Percentiles rank a stretch among this genome's conserved stretches.
These are phyloP conservation scores for Cataglyphis albicans DNA, from an alignment of 2,888 invertebrate genomes.

Conservation along the genomic window DNA sequence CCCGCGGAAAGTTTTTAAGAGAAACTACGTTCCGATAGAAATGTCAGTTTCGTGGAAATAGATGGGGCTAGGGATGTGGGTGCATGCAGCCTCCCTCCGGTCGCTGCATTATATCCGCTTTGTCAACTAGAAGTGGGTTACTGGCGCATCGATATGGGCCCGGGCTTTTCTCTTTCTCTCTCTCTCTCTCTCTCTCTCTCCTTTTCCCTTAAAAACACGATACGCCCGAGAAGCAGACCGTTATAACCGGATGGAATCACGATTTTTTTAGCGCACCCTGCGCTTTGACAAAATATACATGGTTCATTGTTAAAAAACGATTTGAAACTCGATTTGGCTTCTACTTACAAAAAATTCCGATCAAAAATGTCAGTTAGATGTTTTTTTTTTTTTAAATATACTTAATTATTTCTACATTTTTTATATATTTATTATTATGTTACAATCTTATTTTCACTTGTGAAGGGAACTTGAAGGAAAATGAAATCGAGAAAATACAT, in stretches of 20 bases:
- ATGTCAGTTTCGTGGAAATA: conserved; percentile 73
- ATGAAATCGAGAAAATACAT: neutral
- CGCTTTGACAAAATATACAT: neutral
- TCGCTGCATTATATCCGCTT: conserved; percentile 73
- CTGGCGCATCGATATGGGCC: conserved; percentile 66
- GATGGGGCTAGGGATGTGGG: conserved; percentile 64
- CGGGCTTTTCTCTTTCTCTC: conserved; percentile 15
- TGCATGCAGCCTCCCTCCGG: conserved; percentile 56
- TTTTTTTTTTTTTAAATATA: neutral
- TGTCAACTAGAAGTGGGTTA: conserved; percentile 71
- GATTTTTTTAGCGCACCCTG: conserved; percentile 26
- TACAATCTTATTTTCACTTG: neutral
- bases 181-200: neutral
- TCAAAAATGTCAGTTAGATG: neutral
- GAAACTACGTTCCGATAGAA: conserved; percentile 74
- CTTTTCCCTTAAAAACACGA: conserved; percentile 44
- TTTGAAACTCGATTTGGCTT: neutral
- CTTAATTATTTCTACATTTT: neutral
- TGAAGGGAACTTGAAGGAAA: neutral
- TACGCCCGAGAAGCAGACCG: conserved; percentile 29
- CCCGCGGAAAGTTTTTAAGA: conserved; percentile 70
- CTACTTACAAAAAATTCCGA: neutral
- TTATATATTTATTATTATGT: neutral
- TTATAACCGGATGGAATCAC: conserved; percentile 40
- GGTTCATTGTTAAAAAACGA: neutral